phyloP scores from a whole-genome alignment of 92 coral and sea anemone species.

The Umimayanthus chanpuru region DNA sequence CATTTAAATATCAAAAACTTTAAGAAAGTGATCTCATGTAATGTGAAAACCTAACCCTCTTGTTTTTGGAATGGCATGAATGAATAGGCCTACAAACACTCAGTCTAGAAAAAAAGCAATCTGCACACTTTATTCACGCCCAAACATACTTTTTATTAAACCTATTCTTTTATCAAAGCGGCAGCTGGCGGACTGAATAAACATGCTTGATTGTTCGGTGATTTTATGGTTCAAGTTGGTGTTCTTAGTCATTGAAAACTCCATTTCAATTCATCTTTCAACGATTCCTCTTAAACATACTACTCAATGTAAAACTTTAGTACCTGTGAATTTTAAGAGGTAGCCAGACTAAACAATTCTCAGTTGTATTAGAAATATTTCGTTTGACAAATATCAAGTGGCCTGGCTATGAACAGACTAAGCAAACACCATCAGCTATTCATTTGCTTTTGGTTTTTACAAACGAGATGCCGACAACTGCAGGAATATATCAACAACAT shows the following conservation, averaged over 20 bases:
- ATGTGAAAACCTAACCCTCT: constrained; percentile 15
- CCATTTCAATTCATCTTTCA: constrained; percentile 9
- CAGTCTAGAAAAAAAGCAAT: constrained; percentile 13
- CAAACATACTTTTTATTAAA: constrained; percentile 36
- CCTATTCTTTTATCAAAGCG: constrained; percentile 25
- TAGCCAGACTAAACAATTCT: constrained; percentile 10
- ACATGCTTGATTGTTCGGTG: constrained; percentile 44
- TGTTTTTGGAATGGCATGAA: constrained; percentile 8
- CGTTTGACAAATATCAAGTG: constrained; percentile 24
- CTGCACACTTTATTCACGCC: constrained; percentile 1
- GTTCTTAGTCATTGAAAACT: constrained; percentile 21
- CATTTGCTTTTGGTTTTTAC: constrained; percentile 46
- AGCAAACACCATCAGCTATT: constrained; percentile 39
- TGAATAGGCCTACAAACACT: constrained; percentile 1
- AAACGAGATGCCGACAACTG: constrained; percentile 49
- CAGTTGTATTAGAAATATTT: constrained; percentile 29
- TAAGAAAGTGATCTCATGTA: constrained; percentile 15
- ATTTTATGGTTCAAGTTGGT: constrained; percentile 16
- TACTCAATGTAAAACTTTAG: not conserved
- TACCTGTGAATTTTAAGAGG: constrained; percentile 4
- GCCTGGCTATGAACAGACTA: not conserved
- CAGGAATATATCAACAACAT: constrained; percentile 40
- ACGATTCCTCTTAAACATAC: constrained; percentile 16
- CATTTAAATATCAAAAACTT: constrained; percentile 20
- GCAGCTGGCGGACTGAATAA: constrained; percentile 41